Percentiles rank a stretch among this genome's conserved stretches.
These are phyloP conservation scores for Aythya baeri DNA, from an alignment of 2,113 vertebrate genomes.

Conservation along the genomic window DNA sequence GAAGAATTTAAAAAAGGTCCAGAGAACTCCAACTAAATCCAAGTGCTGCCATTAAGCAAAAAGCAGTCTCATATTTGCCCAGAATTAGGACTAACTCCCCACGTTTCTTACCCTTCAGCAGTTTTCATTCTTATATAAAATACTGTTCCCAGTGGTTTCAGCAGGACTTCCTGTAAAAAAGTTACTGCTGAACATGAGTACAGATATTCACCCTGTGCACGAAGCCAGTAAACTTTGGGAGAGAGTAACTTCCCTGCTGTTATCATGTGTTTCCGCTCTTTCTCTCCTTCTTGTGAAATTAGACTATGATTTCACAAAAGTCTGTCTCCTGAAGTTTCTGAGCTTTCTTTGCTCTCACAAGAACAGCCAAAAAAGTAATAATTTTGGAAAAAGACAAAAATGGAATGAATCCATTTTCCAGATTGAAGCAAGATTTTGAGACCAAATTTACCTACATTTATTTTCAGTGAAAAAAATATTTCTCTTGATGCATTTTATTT, in stretches of 20 bases:
- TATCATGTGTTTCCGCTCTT: not conserved
- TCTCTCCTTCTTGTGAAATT: not conserved
- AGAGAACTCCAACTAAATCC: not conserved
- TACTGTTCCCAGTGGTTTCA: not conserved
- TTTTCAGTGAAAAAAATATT: not conserved
- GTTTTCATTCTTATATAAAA: not conserved
- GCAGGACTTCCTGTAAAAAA: not conserved
- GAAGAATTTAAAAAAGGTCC: not conserved
- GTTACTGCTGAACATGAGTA: not conserved
- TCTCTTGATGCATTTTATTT: not conserved
- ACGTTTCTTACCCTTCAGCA: not conserved
- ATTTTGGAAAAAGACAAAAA: not conserved
- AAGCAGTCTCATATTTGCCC: not conserved
- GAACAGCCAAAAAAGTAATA: not conserved
- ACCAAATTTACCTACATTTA: not conserved
- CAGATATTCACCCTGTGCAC: not conserved
- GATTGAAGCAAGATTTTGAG: not conserved
- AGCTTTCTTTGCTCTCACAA: not conserved
- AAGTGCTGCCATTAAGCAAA: not conserved
- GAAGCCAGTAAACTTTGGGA: not conserved
- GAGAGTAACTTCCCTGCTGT: not conserved
- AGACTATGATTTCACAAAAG: not conserved
- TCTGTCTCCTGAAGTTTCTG: not conserved
- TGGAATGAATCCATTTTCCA: not conserved
- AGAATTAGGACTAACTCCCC: not conserved